phyloP scores from a whole-genome alignment of 2,797 vertebrate genomes.

The Coluber constrictor region DNA sequence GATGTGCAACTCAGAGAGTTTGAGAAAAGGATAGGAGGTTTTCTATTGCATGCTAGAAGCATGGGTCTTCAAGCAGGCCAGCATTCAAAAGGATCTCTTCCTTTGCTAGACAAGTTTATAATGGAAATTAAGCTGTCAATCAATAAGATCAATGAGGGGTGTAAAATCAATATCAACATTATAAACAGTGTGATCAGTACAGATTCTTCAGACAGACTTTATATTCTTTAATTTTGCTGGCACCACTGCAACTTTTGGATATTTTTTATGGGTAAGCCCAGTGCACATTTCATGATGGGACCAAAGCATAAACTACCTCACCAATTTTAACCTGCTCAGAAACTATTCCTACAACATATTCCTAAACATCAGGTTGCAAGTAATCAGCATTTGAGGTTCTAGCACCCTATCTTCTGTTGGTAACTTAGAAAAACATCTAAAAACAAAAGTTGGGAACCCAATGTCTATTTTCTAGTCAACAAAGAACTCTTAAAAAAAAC shows the following conservation, averaged over 20 bases:
- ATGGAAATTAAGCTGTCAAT: not conserved
- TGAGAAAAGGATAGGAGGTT: not conserved
- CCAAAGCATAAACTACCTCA: not conserved
- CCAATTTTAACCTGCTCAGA: not conserved
- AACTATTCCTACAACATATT: not conserved
- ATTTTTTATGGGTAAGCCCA: not conserved
- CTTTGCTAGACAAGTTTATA: not conserved
- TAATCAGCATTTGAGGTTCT: not conserved
- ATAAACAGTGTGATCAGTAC: not conserved
- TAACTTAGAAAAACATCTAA: not conserved
- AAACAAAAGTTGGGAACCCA: not conserved
- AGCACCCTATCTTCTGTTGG: not conserved
- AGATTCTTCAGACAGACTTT: not conserved
- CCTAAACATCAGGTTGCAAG: not conserved
- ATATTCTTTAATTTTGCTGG: not conserved
- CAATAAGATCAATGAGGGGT: not conserved
- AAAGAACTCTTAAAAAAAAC: not conserved
- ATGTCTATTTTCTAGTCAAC: not conserved
- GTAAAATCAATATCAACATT: not conserved
- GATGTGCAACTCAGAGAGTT: not conserved
- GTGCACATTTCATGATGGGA: not conserved
- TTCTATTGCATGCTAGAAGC: not conserved
- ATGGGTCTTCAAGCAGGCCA: not conserved
- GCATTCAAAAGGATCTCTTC: not conserved
- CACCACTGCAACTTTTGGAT: not conserved